Evolutionary conservation across 1,140 invertebrate genomes (phyloP), one percentile per base, ranked within the genome.

Genomic region (Philotrypesis tridentata): DNA sequence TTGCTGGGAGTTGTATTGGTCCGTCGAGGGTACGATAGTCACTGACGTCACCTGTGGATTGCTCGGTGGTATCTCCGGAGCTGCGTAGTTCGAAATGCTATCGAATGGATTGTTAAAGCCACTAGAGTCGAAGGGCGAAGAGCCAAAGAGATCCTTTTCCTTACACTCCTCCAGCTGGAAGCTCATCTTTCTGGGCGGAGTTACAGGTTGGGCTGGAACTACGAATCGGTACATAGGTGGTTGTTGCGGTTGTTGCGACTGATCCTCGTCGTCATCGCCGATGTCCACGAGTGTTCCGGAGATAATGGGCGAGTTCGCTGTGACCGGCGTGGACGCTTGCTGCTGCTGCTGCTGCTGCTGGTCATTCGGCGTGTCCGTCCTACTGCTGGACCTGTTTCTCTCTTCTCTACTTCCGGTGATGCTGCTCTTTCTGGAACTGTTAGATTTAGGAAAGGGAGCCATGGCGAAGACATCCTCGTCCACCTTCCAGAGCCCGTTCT

Each of bases 391-490:
- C 21, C 81, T 76, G n/a, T 85, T n/a, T n/a, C 86, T 85, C 40
- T 85, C 87, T 60, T 85, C 76, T 12, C 79, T 87, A n/a, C 87
- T 85, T 23, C 84, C 84, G 40, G 78, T 85, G n/a, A 85, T 85
- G 61, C 86, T 90, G 25, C 85, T 89, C 70, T 91, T 91, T 11
- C 89, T 86, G 11, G 89, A 90, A 40, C 88, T 90, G 2, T 90
- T 90, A 0, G 93, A 91, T 80, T 92, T 92, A 21, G 93, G 93
- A 84, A 96, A 96, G 1, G 96, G 96, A 4, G 96, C 95, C 87
- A 95, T 89, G 0, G 95, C 95, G 89, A 96, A 96, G 0, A 96
- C 95, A 88, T 96, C 95, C 17, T 93, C 89, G 21, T 93, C 89
- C 0, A 90, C 79, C 86, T 87, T 91, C 88, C 84, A 90, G 9